Conservation (phyloP, 2,797 vertebrate genomes). For the Halcyon badia region DNA sequence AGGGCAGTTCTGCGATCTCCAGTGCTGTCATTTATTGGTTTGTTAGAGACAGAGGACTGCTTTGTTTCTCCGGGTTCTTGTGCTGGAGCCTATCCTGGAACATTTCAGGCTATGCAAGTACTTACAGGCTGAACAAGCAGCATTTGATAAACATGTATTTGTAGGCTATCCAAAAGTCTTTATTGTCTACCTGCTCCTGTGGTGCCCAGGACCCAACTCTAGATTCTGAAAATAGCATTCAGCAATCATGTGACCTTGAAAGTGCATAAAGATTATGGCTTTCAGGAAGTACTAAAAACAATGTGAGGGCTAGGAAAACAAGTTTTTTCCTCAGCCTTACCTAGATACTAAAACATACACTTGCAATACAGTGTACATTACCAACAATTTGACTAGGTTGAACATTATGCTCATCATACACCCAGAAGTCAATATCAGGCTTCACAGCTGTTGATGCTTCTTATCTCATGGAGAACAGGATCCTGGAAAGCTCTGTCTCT, state of each 20-base stretch:
- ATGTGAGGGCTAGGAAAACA: not conserved
- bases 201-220: not conserved
- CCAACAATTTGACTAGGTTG: rapidly evolving
- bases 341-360: not conserved
- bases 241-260: not conserved
- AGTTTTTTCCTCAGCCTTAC: not conserved
- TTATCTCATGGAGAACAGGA: not conserved
- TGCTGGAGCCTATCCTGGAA: not conserved
- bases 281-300: not conserved
- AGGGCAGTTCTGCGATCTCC: not conserved
- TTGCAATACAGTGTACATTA: not conserved
- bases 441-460: not conserved
- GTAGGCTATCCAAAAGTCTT: not conserved
- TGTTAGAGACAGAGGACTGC: not conserved
- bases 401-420: not conserved
- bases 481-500: not conserved
- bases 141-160: not conserved
- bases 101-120: conserved; percentile 1
- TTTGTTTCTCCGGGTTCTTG: not conserved
- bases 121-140: not conserved
- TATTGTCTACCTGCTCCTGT: rapidly evolving
- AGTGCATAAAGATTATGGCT: not conserved
- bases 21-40: not conserved
- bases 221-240: not conserved
- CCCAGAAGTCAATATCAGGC: not conserved